Evolutionary conservation across 2,888 invertebrate species (phyloP).

Genomic region (Laothoe populi): DNA sequence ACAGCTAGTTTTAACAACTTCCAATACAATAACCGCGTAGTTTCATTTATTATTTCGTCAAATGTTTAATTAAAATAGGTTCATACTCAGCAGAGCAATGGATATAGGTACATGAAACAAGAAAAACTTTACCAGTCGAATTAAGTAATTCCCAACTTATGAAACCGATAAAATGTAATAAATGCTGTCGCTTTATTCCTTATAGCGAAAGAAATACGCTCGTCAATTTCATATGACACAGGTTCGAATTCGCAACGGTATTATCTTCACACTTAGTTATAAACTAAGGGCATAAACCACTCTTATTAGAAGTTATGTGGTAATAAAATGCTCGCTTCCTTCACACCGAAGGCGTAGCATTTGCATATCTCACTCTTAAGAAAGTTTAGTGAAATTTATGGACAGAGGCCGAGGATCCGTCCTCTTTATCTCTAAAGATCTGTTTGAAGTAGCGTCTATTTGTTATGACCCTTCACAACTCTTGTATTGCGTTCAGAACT

Average conservation of each 20-base stretch:
- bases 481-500: not conserved
- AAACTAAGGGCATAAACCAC: slow-evolving; percentile 32
- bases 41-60: too few species aligned
- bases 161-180: too few species aligned
- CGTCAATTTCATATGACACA: too few species aligned
- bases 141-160: too few species aligned
- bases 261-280: slow-evolving; percentile 10
- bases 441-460: not conserved
- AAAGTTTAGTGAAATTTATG: slow-evolving; percentile 11
- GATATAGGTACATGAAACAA: too few species aligned
- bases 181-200: too few species aligned
- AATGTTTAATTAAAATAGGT: too few species aligned
- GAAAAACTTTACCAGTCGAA: too few species aligned
- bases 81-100: too few species aligned
- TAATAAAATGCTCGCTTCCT: slow-evolving; percentile 15
- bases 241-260: not conserved
- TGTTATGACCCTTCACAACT: slow-evolving; percentile 2
- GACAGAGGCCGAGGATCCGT: not conserved
- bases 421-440: not conserved
- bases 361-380: slow-evolving; percentile 19
- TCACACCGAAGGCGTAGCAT: not conserved
- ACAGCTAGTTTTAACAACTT: too few species aligned
- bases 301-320: slow-evolving; percentile 17
- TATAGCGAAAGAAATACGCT: too few species aligned
- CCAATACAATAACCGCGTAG: too few species aligned